These are phyloP conservation scores for Hyperoodon ampullatus DNA, from an alignment of 2,113 vertebrate species.

Conservation along the genomic window DNA sequence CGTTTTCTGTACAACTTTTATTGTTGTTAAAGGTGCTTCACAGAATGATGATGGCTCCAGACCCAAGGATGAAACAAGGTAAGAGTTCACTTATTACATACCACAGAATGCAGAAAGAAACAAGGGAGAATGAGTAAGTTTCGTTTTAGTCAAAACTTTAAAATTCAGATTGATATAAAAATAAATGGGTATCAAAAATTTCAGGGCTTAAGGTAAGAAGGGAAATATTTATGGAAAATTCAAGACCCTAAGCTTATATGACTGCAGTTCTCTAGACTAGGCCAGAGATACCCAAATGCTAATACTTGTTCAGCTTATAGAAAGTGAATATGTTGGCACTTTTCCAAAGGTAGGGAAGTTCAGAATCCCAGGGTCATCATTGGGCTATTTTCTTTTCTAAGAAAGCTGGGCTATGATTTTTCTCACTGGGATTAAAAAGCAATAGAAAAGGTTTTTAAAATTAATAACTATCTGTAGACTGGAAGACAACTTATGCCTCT, in stretches of 20 bases:
- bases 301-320: background rate
- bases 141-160: slow-evolving; percentile 3
- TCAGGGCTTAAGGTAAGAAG: slow-evolving; percentile 17
- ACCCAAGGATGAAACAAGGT: slow-evolving; percentile 87
- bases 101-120: background rate
- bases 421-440: background rate
- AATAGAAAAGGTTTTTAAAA: slow-evolving; percentile 13
- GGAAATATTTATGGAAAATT: slow-evolving; percentile 22
- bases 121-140: background rate
- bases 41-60: slow-evolving; percentile 88
- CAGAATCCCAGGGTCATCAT: background rate
- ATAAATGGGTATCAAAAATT: slow-evolving; percentile 17
- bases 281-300: background rate
- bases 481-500: background rate
- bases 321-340: background rate
- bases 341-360: background rate
- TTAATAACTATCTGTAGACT: background rate
- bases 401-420: background rate
- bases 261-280: background rate
- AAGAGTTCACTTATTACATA: slow-evolving; percentile 60
- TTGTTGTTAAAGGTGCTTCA: slow-evolving; percentile 85
- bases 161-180: background rate
- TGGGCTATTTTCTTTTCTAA: background rate
- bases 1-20: slow-evolving; percentile 74
- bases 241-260: background rate